phyloP scores from a whole-genome alignment of 2,797 vertebrate genomes.

The Danio jaintianensis region DNA sequence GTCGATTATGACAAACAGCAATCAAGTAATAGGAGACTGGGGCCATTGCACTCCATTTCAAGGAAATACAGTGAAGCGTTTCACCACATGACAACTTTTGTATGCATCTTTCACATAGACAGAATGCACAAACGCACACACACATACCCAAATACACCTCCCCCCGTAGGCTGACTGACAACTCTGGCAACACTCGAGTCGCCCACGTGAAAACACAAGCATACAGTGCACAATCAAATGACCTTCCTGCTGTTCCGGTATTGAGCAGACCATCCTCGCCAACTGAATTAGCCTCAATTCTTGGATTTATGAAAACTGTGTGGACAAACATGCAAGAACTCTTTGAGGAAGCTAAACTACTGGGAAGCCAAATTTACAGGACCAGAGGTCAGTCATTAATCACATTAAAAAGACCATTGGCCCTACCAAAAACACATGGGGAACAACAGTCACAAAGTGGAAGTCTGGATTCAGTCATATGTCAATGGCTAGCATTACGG shows the following conservation, averaged over 20 bases:
- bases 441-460: not conserved
- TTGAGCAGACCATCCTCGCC: slow-evolving; percentile 9
- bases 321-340: not conserved
- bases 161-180: not conserved
- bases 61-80: slow-evolving; percentile 10
- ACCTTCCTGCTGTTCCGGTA: slow-evolving; percentile 21
- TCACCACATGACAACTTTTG: not conserved
- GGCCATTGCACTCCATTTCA: slow-evolving; percentile 14
- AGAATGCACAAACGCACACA: not conserved
- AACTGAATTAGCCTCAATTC: slow-evolving; percentile 3
- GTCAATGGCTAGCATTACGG: slow-evolving; percentile 8
- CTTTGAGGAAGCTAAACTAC: not conserved
- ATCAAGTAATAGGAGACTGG: slow-evolving; percentile 24
- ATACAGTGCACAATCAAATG: slow-evolving; percentile 20
- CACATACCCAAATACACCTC: not conserved
- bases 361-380: not conserved
- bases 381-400: not conserved
- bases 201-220: slow-evolving; percentile 2
- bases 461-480: slow-evolving; percentile 33
- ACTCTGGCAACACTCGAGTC: not conserved
- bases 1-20: slow-evolving; percentile 22
- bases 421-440: not conserved
- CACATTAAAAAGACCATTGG: not conserved
- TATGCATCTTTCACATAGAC: slow-evolving; percentile 8
- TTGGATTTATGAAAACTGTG: not conserved